Evolutionary conservation across 2,888 invertebrate species (phyloP).

Genomic region (Tuta absoluta): DNA sequence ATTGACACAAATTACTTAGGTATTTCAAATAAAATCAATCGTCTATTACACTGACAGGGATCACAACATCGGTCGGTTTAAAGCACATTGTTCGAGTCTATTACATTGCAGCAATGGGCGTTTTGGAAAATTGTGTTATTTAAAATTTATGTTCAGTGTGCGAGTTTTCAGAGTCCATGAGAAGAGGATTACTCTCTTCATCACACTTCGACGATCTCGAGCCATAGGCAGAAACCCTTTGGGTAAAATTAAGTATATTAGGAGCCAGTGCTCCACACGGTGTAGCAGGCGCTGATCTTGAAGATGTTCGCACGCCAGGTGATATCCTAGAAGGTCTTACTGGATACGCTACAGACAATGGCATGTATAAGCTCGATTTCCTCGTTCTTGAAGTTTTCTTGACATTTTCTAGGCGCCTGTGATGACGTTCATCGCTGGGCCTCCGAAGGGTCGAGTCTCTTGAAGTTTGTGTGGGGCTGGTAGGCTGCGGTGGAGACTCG

Average conservation of each 20-base stretch:
- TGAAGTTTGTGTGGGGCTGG: conserved; percentile 90
- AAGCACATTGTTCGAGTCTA: conserved; percentile 19
- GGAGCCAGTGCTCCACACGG: conserved; percentile 87
- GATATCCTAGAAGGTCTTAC: conserved; percentile 62
- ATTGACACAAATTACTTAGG: conserved; percentile 19
- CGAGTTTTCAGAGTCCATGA: conserved; percentile 71
- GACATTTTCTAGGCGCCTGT: conserved; percentile 64
- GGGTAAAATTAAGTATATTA: conserved; percentile 82
- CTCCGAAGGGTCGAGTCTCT: conserved; percentile 87
- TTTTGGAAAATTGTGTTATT: conserved; percentile 27
- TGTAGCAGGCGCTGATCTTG: conserved; percentile 90
- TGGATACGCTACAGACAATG: conserved; percentile 72
- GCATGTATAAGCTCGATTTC: conserved; percentile 87
- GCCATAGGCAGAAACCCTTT: conserved; percentile 74
- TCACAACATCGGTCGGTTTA: conserved; percentile 25
- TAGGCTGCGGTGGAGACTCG: conserved; percentile 88
- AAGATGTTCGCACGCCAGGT: conserved; percentile 82
- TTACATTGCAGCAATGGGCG: conserved; percentile 20
- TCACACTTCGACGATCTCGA: conserved; percentile 70
- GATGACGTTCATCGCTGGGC: conserved; percentile 76
- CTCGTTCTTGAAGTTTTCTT: conserved; percentile 66
- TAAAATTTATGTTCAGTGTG: conserved; percentile 71
- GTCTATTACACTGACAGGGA: conserved; percentile 24
- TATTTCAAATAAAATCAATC: conserved; percentile 9
- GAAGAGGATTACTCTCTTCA: conserved; percentile 83